Conservation (phyloP, 2,797 vertebrate species). For the Myotis findleyi region DNA sequence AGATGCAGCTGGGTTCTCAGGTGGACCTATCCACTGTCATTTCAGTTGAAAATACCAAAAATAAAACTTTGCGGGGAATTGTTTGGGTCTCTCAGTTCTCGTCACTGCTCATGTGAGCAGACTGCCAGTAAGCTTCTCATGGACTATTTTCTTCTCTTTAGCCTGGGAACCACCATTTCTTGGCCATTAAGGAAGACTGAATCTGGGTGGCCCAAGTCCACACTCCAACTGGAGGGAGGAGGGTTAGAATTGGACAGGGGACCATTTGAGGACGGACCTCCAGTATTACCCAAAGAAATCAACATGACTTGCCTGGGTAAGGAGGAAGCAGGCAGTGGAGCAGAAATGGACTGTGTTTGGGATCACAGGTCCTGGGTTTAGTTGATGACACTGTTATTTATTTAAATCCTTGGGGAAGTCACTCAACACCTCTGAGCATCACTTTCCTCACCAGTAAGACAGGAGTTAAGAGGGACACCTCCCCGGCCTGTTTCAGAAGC, state of each 20-base stretch:
- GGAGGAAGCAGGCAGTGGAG: neutral
- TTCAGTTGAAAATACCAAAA: conserved; percentile 80
- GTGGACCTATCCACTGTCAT: conserved; percentile 80
- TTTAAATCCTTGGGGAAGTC: neutral
- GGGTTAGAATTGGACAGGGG: neutral
- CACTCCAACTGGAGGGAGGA: neutral
- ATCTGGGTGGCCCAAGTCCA: neutral
- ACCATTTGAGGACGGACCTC: neutral
- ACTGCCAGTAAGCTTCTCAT: conserved; percentile 58
- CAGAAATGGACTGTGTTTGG: neutral
- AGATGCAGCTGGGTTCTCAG: conserved; percentile 82
- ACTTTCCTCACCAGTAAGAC: neutral
- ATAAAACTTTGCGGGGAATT: conserved; percentile 81
- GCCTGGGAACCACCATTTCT: neutral
- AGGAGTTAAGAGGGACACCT: neutral
- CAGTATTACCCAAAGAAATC: neutral
- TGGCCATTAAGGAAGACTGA: neutral
- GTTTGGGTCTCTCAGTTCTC: conserved; percentile 78
- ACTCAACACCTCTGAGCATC: neutral
- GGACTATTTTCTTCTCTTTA: neutral
- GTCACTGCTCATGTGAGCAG: conserved; percentile 74
- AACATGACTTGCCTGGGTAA: neutral
- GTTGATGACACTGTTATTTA: neutral
- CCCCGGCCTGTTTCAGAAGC: neutral
- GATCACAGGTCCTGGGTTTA: neutral